Evolutionary conservation across 2,888 invertebrate species (phyloP), one percentile per base, ranked within the genome.

Genomic region (Tanaodytes sp.): DNA sequence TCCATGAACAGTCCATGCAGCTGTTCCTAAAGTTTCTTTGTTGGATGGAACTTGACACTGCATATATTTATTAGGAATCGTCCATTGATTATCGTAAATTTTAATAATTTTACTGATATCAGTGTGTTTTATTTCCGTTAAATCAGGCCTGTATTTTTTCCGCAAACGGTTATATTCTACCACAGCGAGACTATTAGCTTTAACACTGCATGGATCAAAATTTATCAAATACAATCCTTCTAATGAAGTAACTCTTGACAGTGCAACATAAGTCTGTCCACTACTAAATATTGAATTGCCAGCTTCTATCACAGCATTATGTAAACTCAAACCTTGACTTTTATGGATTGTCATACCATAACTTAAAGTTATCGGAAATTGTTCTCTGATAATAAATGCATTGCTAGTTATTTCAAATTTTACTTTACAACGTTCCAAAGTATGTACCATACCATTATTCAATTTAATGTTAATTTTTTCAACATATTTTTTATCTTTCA

Each of bases 101-200:
- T 55, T 55, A 64, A n/a, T n/a, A n/a, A n/a, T n/a, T n/a, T 20
- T n/a, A 12, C 15, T 37, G 5, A 2, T 59, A 39, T 77, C 72
- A 57, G 76, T 75, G 61, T 76, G 76, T 37, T 72, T 66, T 2
- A 79, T 51, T 74, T 76, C 75, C 4, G 76, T 23, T 27, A 48
- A 48, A 40, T 58, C 40, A 2, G 48, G 20, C 37, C 33, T 33
- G n/a, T 33, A n/a, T 14, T 36, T 48, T 19, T 48, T 33, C 5
- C 48, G 36, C n/a, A 48, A 19, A 12, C 9, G 6, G 12, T 48
- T 48, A 19, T 33, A 48, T 33, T 48, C 33, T 18, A 36, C 15
- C 5, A 48, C 19, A n/a, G 48, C 33, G 8, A 12, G 2, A 20
- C 15, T 36, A 19, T 12, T 33, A 5, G 48, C 77, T 67, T 76